Evolutionary conservation across 2,888 invertebrate genomes (phyloP), one percentile per base, ranked within the genome.

Genomic region (Cheilosia vernalis): DNA sequence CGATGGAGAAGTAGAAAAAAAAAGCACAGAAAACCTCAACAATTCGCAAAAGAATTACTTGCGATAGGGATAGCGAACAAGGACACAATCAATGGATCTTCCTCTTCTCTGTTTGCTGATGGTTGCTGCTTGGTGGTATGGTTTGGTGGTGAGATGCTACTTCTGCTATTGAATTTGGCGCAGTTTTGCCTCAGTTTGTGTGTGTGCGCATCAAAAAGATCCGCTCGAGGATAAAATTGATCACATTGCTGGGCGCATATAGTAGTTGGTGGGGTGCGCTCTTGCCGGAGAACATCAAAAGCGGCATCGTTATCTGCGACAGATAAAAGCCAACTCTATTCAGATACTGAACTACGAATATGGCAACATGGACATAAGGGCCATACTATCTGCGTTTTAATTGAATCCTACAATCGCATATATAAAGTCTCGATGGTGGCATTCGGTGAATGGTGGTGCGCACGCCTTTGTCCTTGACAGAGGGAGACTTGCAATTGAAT

Each of bases 221-320:
- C 85, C 85, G 85, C 85, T 72, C 24, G 56, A 58, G 85, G 85
- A 85, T 85, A 85, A 85, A 85, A 81, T n/a, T 76, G 76, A 85
- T 85, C 85, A 77, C 85, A 85, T 81, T 77, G 51, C 85, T 66
- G 70, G 19, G 69, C 44, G 81, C 70, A 81, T 81, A 81, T 70
- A 81, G 85, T 60, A 37, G 37, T 37, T 37, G 37, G 37, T 81
- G 81, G 66, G 60, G 64, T 66, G 61, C 69, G 3, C 37, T 37
- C 37, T 72, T 78, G 72, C 81, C 81, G 77, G 30, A 81, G 67
- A 85, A 81, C 84, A 85, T 85, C 85, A 85, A 85, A 85, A 76
- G 85, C 85, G 85, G 85, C 85, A 81, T 85, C 81, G 85, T 85
- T 85, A 85, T 85, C 85, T 85, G 85, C 76, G 85, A 85, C 85